Conservation (phyloP, 2,113 vertebrate genomes). For the Puffinus mauretanicus region DNA sequence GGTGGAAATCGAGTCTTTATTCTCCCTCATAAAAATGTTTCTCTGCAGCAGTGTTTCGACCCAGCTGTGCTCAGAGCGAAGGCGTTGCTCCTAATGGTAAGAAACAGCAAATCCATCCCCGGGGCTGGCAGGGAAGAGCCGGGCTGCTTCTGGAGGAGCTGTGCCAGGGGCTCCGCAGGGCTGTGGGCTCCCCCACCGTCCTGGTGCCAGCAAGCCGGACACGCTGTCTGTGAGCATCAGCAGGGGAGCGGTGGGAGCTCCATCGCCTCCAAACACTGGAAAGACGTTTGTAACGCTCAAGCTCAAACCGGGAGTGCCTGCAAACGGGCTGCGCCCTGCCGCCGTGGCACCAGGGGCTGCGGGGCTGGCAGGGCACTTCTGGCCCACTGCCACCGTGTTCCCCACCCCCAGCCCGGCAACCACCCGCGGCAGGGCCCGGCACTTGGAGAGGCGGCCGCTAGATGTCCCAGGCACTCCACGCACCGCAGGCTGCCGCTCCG, state of each 20-base stretch:
- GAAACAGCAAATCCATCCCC: conserved; percentile 23
- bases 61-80: conserved; percentile 43
- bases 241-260: background rate
- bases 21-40: conserved; percentile 64
- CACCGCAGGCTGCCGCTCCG: background rate
- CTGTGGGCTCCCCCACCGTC: background rate
- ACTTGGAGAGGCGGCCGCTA: conserved; percentile 23
- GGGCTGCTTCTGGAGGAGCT: background rate
- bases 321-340: background rate
- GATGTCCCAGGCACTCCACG: conserved; percentile 43
- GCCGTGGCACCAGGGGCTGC: background rate
- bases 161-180: background rate
- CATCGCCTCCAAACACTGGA: background rate
- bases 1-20: conserved; percentile 66
- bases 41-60: conserved; percentile 30
- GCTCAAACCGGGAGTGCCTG: accelerated
- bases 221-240: background rate
- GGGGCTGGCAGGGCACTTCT: background rate
- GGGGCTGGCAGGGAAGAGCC: background rate
- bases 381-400: background rate
- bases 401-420: background rate
- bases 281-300: accelerated
- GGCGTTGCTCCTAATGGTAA: background rate
- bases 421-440: background rate
- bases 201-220: background rate